phyloP scores from a whole-genome alignment of 2,888 invertebrate species.

The Ischnus inquisitorius region DNA sequence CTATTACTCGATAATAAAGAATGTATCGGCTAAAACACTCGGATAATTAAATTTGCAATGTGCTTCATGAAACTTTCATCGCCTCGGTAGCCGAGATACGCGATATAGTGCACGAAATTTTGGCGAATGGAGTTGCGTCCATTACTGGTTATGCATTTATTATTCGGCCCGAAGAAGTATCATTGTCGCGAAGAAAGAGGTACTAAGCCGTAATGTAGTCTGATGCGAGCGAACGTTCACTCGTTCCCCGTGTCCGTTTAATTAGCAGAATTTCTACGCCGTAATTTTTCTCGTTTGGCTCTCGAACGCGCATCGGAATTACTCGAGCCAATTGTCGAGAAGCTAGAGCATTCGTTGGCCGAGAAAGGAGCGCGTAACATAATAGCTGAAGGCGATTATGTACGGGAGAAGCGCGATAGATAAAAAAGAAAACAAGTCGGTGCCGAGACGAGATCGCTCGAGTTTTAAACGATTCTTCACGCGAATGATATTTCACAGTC shows the following conservation, averaged over 20 bases:
- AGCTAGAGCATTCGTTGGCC: too few relatives aligned
- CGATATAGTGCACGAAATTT: neutral
- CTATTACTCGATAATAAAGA: neutral
- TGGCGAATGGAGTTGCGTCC: neutral
- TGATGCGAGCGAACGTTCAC: too few relatives aligned
- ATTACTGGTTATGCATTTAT: neutral
- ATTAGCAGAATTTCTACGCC: too few relatives aligned
- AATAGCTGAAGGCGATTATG: too few relatives aligned
- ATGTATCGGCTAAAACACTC: neutral
- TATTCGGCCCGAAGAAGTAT: too few relatives aligned
- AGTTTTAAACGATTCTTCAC: constrained; percentile 28
- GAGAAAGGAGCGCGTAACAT: too few relatives aligned
- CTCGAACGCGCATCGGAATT: too few relatives aligned
- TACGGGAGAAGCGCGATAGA: neutral
- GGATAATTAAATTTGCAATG: neutral
- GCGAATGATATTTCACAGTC: constrained; percentile 1
- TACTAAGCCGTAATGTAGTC: too few relatives aligned
- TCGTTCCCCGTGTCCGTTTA: too few relatives aligned
- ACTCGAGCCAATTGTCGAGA: too few relatives aligned
- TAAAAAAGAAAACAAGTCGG: neutral
- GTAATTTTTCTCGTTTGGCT: too few relatives aligned
- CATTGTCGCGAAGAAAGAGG: too few relatives aligned
- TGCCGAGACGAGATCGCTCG: neutral
- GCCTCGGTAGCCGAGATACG: neutral
- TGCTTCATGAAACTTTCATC: neutral